Base-by-base conservation (phyloP, 2,797 vertebrate species). In the Otolemur crassicaudatus region DNA sequence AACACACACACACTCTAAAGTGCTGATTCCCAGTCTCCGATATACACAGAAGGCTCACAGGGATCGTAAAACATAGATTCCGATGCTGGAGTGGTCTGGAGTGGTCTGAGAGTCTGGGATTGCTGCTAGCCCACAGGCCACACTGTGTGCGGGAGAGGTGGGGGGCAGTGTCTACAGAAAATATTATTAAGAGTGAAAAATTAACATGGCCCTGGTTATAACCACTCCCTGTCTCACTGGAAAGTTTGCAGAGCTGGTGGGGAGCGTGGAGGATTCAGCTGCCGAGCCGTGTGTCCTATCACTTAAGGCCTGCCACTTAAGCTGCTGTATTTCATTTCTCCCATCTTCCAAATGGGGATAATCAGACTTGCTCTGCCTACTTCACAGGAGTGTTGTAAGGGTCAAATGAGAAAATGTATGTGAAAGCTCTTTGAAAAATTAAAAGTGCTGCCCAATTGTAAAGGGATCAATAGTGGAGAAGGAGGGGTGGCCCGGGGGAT, bases 381-480 rank as follows among this genome's bases (percentile, higher is more conserved):
- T 96, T 97, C 95, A 94, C 87, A 72, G 93, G 87, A 96, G 88
- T 96, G 93, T 97, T 94, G 84, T 95, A 94, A 95, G 96, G 93
- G 97, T 96, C 97, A 97, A 97, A 97, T 97, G 96, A 97, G 95
- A 98, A 96, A 97, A 98, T 95, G 95, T 94, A 97, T 95, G 97
- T 98, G 97, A 98, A 98, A 98, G 96, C 97, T 98, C 95, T 97
- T 97, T 96, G 93, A 97, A 97, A 98, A 97, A 98, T 97, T 97
- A 97, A 97, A 97, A 97, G 96, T 95, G 94, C 96, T 95, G 27
- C 77, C 93, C 97, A 94, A 96, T 96, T 95, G 91, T 90, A 92
- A 96, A 96, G 73, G 72, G 81, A 95, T 98, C 97, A 94, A 97
- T 97, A 97, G 70, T 77, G 67, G 92, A 76, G 92, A 34, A 92